phyloP scores from a whole-genome alignment of 2,888 invertebrate genomes.

The Congeria kusceri region DNA sequence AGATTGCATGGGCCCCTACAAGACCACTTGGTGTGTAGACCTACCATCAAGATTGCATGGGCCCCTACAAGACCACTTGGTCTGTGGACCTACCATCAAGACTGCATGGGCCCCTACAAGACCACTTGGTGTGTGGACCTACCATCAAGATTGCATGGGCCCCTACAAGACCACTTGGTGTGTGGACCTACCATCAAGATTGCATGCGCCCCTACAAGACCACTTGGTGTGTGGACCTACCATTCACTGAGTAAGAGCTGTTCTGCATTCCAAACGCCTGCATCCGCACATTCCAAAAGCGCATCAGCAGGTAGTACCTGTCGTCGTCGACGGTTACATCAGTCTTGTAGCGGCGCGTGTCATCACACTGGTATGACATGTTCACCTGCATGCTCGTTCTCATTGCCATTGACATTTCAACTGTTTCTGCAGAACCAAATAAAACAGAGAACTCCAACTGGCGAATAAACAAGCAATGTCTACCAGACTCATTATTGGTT shows the following conservation, averaged over 20 bases:
- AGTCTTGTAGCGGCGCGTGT: background rate
- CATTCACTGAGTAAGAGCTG: background rate
- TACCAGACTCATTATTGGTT: background rate
- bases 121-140: too few species aligned
- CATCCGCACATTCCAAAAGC: background rate
- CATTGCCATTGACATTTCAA: background rate
- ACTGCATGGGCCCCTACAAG: too few species aligned
- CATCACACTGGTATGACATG: background rate
- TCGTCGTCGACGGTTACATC: background rate
- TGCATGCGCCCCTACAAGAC: too few species aligned
- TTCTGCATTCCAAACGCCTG: background rate
- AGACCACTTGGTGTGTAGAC: too few species aligned
- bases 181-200: too few species aligned
- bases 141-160: too few species aligned
- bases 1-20: too few species aligned
- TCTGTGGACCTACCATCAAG: too few species aligned
- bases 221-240: too few species aligned
- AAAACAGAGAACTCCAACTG: slow-evolving; percentile 13
- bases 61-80: too few species aligned
- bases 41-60: too few species aligned
- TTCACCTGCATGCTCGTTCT: background rate
- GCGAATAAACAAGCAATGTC: slow-evolving; percentile 23
- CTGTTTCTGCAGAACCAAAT: background rate
- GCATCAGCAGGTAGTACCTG: background rate
- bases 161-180: too few species aligned